phyloP scores from a whole-genome alignment of 2,113 vertebrate genomes.

The Bubo scandiacus region DNA sequence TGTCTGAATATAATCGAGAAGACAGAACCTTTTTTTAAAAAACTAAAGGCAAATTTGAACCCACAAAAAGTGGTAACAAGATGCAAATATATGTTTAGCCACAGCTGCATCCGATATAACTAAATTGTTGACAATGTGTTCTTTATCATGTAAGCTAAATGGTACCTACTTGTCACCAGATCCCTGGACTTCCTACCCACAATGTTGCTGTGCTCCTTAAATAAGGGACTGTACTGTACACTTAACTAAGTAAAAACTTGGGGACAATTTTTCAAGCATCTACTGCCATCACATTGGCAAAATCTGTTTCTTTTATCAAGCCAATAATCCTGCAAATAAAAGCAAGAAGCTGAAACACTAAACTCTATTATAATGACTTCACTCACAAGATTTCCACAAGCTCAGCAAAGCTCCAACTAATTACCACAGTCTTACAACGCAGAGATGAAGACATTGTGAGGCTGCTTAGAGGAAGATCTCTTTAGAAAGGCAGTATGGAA shows the following conservation, averaged over 20 bases:
- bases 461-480: slow-evolving; percentile 32
- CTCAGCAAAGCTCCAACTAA: slow-evolving; percentile 54
- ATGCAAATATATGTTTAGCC: background rate
- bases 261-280: slow-evolving; percentile 16
- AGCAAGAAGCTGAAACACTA: slow-evolving; percentile 10
- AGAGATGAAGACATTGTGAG: background rate
- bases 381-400: slow-evolving; percentile 25
- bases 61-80: background rate
- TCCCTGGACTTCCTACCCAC: background rate
- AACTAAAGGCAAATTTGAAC: background rate
- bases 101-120: background rate
- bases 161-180: background rate
- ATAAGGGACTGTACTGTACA: background rate
- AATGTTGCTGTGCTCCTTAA: background rate
- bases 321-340: slow-evolving; percentile 1
- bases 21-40: background rate
- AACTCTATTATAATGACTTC: slow-evolving; percentile 27
- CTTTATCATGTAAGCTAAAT: background rate
- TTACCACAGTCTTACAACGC: slow-evolving; percentile 5
- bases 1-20: background rate
- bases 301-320: slow-evolving; percentile 29
- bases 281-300: background rate
- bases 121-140: background rate
- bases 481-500: background rate
- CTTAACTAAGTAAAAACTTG: background rate